Percentiles rank a stretch among this genome's conserved stretches.
Conservation (phyloP, 64 coral and sea anemone genomes). For the Dendronephthya gigantea region DNA sequence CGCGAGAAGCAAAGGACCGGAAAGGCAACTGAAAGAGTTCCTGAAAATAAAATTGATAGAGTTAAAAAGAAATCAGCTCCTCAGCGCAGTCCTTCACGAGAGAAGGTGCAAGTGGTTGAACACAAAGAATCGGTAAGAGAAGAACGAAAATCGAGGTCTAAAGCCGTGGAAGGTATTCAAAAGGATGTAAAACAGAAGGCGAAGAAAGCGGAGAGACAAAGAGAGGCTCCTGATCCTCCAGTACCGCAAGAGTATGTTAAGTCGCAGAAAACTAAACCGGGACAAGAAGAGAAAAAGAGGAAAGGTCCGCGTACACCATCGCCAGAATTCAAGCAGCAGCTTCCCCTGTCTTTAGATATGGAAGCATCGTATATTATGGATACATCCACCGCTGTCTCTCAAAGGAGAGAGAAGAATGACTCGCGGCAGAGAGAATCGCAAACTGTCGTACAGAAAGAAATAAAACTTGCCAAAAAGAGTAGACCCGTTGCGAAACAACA, state of each 20-base stretch:
- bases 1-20: not conserved
- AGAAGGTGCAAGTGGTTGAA: not conserved
- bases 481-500: not conserved
- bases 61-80: not conserved
- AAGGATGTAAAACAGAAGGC: not conserved
- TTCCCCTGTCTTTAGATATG: not conserved
- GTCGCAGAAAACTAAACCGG: not conserved
- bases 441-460: not conserved
- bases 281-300: not conserved
- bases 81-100: not conserved
- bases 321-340: not conserved
- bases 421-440: not conserved
- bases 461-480: not conserved
- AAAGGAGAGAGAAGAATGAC: not conserved
- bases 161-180: not conserved
- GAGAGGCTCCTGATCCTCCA: not conserved
- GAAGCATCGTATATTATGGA: not conserved
- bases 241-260: not conserved
- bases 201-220: not conserved
- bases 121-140: not conserved
- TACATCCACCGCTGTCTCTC: not conserved
- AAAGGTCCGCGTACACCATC: constrained; percentile 1
- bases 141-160: not conserved
- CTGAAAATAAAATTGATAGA: not conserved
- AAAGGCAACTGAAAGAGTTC: not conserved